Conservation (phyloP, 1,140 invertebrate species). For the Microvelia longipes region DNA sequence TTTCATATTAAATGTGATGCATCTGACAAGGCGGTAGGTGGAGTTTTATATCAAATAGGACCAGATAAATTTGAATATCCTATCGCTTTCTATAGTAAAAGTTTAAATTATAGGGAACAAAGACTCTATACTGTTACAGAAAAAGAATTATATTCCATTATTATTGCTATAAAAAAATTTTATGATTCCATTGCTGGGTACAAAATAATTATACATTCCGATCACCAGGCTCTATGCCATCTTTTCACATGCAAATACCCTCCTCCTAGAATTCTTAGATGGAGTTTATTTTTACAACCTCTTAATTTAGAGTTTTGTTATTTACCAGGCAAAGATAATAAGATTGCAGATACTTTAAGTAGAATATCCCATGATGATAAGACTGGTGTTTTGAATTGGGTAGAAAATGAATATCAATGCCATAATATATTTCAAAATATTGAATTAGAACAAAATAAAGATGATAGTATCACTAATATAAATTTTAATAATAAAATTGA, state of each 20-base stretch:
- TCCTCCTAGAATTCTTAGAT: not conserved
- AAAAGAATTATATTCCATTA: slow-evolving; percentile 1
- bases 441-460: not conserved
- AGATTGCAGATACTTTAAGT: not conserved
- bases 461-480: not conserved
- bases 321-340: not conserved
- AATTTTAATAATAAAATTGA: not conserved
- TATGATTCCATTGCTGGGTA: not conserved
- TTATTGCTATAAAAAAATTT: not conserved
- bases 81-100: not conserved
- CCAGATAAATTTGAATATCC: not conserved
- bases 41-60: not conserved
- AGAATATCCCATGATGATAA: not conserved
- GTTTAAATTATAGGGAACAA: not conserved
- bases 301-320: not conserved
- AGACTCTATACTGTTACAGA: not conserved
- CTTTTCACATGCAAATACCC: not conserved
- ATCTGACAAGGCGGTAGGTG: not conserved
- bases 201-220: not conserved
- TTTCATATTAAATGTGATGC: not conserved
- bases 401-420: not conserved
- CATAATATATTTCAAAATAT: not conserved
- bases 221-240: not conserved
- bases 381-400: not conserved
- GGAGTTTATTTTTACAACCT: not conserved